Evolutionary conservation across 2,113 vertebrate species (phyloP).

Genomic region (Ascaphus truei): DNA sequence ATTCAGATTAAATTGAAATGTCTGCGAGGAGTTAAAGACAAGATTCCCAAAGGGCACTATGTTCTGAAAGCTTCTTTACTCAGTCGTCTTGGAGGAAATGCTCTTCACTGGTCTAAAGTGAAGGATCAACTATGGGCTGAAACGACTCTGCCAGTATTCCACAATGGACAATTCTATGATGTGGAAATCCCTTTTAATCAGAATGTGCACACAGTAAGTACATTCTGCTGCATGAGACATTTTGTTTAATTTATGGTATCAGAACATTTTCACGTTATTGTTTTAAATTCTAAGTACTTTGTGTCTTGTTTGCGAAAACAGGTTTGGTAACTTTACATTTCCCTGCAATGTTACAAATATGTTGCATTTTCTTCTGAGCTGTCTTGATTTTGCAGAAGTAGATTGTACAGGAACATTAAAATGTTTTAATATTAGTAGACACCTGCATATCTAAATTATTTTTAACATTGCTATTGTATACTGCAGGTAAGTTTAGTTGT

Average conservation of each 20-base stretch:
- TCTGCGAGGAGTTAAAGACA: constrained; percentile 80
- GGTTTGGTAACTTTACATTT: too few species aligned
- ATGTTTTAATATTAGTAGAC: too few species aligned
- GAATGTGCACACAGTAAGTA: constrained; percentile 73
- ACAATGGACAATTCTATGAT: constrained; percentile 71
- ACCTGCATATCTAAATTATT: too few species aligned
- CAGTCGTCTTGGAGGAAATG: constrained; percentile 59
- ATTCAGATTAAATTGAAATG: constrained; percentile 75
- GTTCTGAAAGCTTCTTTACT: constrained; percentile 70
- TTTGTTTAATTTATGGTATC: constrained; percentile 50
- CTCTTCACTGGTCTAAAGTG: constrained; percentile 48
- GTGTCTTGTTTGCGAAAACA: too few species aligned
- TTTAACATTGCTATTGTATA: too few species aligned
- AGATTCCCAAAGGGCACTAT: constrained; percentile 76
- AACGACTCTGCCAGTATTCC: constrained; percentile 58
- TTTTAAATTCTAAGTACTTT: too few species aligned
- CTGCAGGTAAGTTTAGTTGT: too few species aligned
- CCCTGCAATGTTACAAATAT: too few species aligned
- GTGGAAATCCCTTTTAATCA: constrained; percentile 75
- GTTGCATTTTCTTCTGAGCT: too few species aligned
- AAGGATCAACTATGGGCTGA: constrained; percentile 49
- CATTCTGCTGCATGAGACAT: constrained; percentile 20
- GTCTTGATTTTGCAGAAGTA: too few species aligned
- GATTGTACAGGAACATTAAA: neutral
- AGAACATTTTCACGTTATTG: too few species aligned